Percentiles rank a stretch among this genome's conserved stretches.
phyloP scores from a whole-genome alignment of 2,888 invertebrate genomes.

The Poecilobothrus nobilitatus region DNA sequence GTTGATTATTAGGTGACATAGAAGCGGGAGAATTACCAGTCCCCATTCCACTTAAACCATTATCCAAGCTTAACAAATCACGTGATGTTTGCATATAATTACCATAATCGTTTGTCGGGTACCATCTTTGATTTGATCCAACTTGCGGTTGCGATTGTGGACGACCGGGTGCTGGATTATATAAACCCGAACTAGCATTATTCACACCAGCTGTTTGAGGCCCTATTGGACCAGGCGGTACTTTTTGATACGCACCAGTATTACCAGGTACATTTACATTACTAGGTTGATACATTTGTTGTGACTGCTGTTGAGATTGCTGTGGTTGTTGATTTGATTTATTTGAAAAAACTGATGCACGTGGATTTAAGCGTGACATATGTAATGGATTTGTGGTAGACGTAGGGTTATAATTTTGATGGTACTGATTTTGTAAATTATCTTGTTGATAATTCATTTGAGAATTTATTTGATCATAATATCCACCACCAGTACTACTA shows the following conservation, averaged over 20 bases:
- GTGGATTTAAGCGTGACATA: constrained; percentile 66
- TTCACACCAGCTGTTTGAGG: constrained; percentile 12
- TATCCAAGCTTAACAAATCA: constrained; percentile 39
- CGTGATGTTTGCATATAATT: constrained; percentile 33
- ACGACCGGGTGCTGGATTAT: constrained; percentile 27
- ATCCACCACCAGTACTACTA: constrained; percentile 17
- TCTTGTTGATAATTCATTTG: constrained; percentile 29
- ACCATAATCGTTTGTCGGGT: constrained; percentile 29
- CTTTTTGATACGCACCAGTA: constrained; percentile 25
- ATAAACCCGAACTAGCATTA: not conserved
- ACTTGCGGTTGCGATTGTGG: constrained; percentile 38
- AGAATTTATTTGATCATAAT: constrained; percentile 29
- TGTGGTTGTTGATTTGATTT: constrained; percentile 25
- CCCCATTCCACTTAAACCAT: constrained; percentile 32
- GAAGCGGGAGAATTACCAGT: constrained; percentile 38
- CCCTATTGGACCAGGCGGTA: constrained; percentile 16
- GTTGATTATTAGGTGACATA: constrained; percentile 42
- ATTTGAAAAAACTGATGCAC: constrained; percentile 66
- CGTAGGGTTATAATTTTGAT: constrained; percentile 26
- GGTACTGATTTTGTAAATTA: constrained; percentile 20
- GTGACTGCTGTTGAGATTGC: constrained; percentile 25
- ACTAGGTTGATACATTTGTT: constrained; percentile 14
- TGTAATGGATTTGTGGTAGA: constrained; percentile 40
- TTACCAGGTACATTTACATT: constrained; percentile 10
- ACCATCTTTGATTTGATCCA: constrained; percentile 32